Evolutionary conservation across 2,888 invertebrate genomes (phyloP).

Genomic region (Acanthococcus lagerstroemiae): DNA sequence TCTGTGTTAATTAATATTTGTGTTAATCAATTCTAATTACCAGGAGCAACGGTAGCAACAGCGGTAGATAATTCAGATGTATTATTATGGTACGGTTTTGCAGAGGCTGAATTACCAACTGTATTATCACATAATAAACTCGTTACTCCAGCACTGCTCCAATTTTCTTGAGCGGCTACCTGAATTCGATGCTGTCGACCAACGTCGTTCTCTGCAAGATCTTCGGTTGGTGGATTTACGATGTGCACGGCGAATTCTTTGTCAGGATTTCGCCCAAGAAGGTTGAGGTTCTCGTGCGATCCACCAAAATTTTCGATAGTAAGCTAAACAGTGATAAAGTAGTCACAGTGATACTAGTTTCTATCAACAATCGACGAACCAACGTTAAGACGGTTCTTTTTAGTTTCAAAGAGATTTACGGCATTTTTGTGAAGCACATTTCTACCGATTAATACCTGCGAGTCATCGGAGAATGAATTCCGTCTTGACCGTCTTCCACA

Average conservation of each 20-base stretch:
- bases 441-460: conserved; percentile 44
- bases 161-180: conserved; percentile 31
- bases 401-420: no score
- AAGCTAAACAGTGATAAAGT: conserved; percentile 46
- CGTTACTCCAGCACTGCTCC: conserved; percentile 26
- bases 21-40: no score
- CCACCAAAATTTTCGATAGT: conserved; percentile 90
- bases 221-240: conserved; percentile 43
- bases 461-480: conserved; percentile 76
- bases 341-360: neutral
- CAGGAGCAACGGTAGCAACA: conserved; percentile 1
- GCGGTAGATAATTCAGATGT: neutral
- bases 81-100: neutral
- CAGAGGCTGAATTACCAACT: neutral
- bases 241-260: conserved; percentile 53
- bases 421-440: no score
- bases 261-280: conserved; percentile 72
- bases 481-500: conserved; percentile 73
- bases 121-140: conserved; percentile 14
- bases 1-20: no score
- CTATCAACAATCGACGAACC: no score
- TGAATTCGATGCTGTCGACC: conserved; percentile 17
- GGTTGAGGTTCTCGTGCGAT: conserved; percentile 77
- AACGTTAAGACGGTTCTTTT: neutral
- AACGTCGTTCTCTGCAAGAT: neutral